A percentile compares a stretch with the other conserved stretches of the same genome.
Evolutionary conservation across 2,113 vertebrate species (phyloP).

Genomic region (Poecile atricapillus): DNA sequence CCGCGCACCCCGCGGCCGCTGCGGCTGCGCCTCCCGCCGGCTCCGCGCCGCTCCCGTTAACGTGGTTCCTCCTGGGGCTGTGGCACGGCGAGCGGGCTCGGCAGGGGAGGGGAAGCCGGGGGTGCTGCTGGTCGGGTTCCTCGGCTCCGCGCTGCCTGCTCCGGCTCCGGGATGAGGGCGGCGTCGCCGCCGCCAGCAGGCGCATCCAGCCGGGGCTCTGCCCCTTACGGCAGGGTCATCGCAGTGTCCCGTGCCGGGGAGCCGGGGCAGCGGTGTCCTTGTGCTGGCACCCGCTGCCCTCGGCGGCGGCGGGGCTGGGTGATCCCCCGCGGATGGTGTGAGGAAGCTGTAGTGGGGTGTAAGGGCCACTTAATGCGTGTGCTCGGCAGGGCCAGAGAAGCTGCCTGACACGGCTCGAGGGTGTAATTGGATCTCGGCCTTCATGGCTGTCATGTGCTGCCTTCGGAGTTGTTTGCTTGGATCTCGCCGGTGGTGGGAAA

Average conservation of each 20-base stretch:
- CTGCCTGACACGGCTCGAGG: neutral
- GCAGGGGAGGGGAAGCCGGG: neutral
- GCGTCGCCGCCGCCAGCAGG: neutral
- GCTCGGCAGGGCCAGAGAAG: neutral
- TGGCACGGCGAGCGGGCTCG: neutral
- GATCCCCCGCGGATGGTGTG: neutral
- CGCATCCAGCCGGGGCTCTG: neutral
- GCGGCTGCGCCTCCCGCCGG: neutral
- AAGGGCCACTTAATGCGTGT: neutral
- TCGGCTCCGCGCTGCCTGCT: neutral
- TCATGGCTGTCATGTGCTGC: neutral
- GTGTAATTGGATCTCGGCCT: neutral
- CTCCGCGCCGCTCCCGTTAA: neutral
- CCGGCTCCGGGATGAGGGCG: neutral
- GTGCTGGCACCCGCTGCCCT: fast-evolving
- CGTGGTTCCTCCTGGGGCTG: neutral
- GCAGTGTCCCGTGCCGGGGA: neutral
- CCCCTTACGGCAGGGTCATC: neutral
- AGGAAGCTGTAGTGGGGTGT: neutral
- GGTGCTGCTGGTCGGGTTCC: neutral
- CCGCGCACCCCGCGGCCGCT: neutral
- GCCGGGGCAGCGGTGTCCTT: neutral
- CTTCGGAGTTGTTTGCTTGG: neutral
- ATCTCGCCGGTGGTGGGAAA: neutral
- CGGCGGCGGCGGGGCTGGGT: neutral